Conservation (phyloP, 2,888 invertebrate species). For the Sympetrum striolatum region DNA sequence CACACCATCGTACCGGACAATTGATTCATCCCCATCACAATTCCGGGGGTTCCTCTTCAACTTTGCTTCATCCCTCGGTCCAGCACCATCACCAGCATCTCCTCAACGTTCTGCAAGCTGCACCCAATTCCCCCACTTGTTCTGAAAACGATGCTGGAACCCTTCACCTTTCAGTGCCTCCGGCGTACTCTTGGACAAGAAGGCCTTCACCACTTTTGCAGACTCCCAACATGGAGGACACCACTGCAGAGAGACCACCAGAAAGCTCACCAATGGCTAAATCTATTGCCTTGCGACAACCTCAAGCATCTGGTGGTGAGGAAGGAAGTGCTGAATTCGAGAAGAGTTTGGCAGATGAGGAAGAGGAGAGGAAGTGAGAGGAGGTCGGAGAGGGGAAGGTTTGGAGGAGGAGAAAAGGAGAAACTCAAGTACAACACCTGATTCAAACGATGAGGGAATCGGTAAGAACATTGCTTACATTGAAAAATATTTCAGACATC, state of each 20-base stretch:
- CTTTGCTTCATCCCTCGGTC: not conserved
- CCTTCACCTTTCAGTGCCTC: conserved; percentile 52
- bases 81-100: conserved; percentile 18
- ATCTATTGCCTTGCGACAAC: conserved; percentile 45
- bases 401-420: conserved; percentile 40
- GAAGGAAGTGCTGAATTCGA: conserved; percentile 6
- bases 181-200: conserved; percentile 55
- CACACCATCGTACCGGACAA: conserved; percentile 65
- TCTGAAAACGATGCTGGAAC: conserved; percentile 48
- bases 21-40: conserved; percentile 51
- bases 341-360: not conserved
- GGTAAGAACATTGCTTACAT: conserved; percentile 56
- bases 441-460: conserved; percentile 75
- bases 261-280: conserved; percentile 38
- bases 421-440: conserved; percentile 6
- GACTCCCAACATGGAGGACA: conserved; percentile 60
- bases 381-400: conserved; percentile 56
- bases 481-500: not conserved
- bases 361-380: conserved; percentile 57
- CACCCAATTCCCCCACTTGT: not conserved
- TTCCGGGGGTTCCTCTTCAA: conserved; percentile 46
- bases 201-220: conserved; percentile 70
- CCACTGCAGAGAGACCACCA: conserved; percentile 17
- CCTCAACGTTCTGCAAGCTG: not conserved
- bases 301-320: not conserved